Conservation (phyloP, 2,888 invertebrate species). For the Chymomyza fuscimana region DNA sequence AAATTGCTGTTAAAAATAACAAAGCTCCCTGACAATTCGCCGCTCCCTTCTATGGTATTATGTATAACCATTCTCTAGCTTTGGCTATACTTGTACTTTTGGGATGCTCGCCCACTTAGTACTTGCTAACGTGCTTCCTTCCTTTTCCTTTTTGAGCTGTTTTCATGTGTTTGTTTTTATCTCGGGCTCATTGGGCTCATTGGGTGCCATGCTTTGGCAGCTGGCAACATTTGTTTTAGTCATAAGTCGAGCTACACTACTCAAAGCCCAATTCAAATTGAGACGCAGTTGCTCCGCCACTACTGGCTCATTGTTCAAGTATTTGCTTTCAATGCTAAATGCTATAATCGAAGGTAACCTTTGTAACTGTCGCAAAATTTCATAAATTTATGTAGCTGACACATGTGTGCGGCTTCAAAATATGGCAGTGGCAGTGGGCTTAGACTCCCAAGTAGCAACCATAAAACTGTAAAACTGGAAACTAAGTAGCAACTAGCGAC, state of each 20-base stretch:
- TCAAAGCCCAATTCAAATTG: constrained; percentile 58
- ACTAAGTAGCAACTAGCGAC: neutral
- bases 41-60: constrained; percentile 44
- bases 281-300: constrained; percentile 39
- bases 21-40: constrained; percentile 65
- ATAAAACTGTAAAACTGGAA: neutral
- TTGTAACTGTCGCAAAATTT: neutral
- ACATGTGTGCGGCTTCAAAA: neutral
- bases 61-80: neutral
- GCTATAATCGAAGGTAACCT: constrained; percentile 61
- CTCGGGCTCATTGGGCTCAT: neutral
- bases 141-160: constrained; percentile 14
- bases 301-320: neutral
- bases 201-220: neutral
- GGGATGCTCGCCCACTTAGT: constrained; percentile 7
- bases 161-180: neutral
- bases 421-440: neutral
- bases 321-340: constrained; percentile 70
- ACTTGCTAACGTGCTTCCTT: constrained; percentile 8
- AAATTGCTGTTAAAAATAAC: constrained; percentile 74
- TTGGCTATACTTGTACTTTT: neutral
- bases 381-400: neutral
- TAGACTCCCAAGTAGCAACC: neutral
- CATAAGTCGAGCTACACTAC: constrained; percentile 5
- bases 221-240: constrained; percentile 7